Evolutionary conservation across 1,140 invertebrate genomes (phyloP), one percentile per base, ranked within the genome.

Genomic region (Lutraria rhynchaena): DNA sequence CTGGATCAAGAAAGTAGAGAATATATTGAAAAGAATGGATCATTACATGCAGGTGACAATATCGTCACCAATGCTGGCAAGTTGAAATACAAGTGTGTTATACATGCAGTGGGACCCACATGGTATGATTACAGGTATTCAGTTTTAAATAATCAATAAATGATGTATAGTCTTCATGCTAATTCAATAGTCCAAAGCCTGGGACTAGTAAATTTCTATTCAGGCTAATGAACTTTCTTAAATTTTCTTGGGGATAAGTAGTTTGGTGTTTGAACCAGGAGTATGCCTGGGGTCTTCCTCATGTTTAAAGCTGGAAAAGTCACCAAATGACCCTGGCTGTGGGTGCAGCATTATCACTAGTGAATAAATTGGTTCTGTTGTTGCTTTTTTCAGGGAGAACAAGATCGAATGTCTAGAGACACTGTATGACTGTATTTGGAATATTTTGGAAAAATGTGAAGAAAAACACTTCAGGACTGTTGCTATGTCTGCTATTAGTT

Each of bases 91-190:
- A 81, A 78, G 51, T 35, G 35, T 35, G 84, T 88, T 0, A 69
- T 87, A 9, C 87, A 88, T 80, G 86, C 84, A 55, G 87, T 88
- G 13, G 87, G 87, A 15, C 87, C 87, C 51, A 57, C 57, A 1
- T 86, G 83, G 84, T 0, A 55, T 41, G 27, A 27, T 17, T 67
- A 67, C 24, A 49, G 44, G 63, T n/a, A n/a, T n/a, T n/a, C n/a
- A n/a, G n/a, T n/a, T n/a, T n/a, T n/a, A n/a, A n/a, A n/a, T n/a
- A n/a, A n/a, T n/a, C n/a, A n/a, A n/a, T n/a, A n/a, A n/a, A n/a
- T n/a, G n/a, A n/a, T n/a, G n/a, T n/a, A n/a, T n/a, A n/a, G n/a
- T n/a, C n/a, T n/a, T n/a, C n/a, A n/a, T n/a, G n/a, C n/a, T n/a
- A n/a, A n/a, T n/a, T n/a, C n/a, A n/a, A n/a, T n/a, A n/a, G n/a